Base-by-base conservation (phyloP, 2,797 vertebrate genomes). In the Amblyopsis hoosieri region DNA sequence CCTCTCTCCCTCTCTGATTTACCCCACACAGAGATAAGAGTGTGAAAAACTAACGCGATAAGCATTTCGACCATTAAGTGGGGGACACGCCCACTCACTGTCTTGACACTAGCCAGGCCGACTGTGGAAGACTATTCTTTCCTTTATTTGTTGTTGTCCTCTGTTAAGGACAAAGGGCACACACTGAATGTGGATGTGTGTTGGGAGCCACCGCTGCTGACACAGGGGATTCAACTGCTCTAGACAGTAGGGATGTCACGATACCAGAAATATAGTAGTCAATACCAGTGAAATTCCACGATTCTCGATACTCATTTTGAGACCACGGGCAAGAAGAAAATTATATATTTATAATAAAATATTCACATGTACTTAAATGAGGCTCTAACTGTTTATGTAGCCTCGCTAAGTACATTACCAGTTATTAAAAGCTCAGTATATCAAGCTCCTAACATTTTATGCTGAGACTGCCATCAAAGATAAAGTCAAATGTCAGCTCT, bases 41-140 rank as follows among this genome's bases (percentile, higher is more conserved):
- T 74, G 73, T 66, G 65, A 37, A 48, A 78, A 81, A 76, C 77
- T 69, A 83, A 78, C 73, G 72, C 62, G 72, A 83, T 80, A 79
- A 85, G 81, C 69, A 73, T 74, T 69, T 50, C 50, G 60, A 59
- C 61, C 52, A 49, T 67, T 72, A 64, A 51, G 65, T 81, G 74
- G 62, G 65, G 56, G 76, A 77, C 78, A 78, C 77, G 72, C 76
- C 78, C 65, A 72, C 76, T 70, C 79, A 57, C 69, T 69, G 58
- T 53, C 75, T 72, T 77, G 83, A 83, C 89, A 85, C 83, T 82
- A 81, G 69, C 65, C 69, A 52, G 73, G 82, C 76, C 75, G 78
- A 54, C 46, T 52, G 80, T 52, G 58, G 60, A 77, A 67, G 66
- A 75, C 15, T 73, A 87, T 72, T 85, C 50, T 75, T 85, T 79